A percentile compares a stretch with the other conserved stretches of the same genome.
These are phyloP conservation scores for Volucella zonaria DNA, from an alignment of 2,888 invertebrate genomes.

Conservation along the genomic window DNA sequence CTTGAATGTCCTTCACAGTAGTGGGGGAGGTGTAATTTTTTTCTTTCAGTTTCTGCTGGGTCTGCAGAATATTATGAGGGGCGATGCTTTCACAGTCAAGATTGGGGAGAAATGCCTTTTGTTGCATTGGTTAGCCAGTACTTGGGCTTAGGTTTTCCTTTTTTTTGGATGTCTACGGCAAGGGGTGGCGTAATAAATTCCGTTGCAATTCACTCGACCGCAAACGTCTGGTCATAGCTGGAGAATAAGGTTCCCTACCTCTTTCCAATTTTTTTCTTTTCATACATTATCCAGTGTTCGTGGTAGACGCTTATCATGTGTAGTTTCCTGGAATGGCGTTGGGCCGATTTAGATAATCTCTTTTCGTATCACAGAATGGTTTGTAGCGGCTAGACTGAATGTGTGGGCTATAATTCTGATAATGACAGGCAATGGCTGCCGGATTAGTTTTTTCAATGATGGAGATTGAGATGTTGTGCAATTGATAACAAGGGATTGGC, in stretches of 20 bases:
- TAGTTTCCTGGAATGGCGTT: conserved; percentile 49
- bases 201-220: conserved; percentile 75
- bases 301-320: conserved; percentile 32
- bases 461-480: conserved; percentile 33
- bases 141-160: background rate
- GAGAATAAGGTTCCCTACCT: conserved; percentile 22
- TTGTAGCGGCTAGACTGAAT: conserved; percentile 58
- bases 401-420: conserved; percentile 64
- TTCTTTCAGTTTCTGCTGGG: conserved; percentile 11
- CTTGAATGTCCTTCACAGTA: conserved; percentile 24
- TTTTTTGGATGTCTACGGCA: conserved; percentile 36
- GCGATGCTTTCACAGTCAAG: background rate
- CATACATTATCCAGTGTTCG: background rate
- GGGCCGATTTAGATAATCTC: conserved; percentile 70
- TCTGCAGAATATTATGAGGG: conserved; percentile 19
- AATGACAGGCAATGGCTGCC: conserved; percentile 63
- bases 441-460: conserved; percentile 52
- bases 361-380: conserved; percentile 12
- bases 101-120: conserved; percentile 33
- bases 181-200: conserved; percentile 63
- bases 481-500: conserved; percentile 43
- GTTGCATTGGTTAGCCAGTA: conserved; percentile 53
- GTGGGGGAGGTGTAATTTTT: conserved; percentile 26
- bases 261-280: background rate
- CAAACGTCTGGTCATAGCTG: conserved; percentile 75